Evolutionary conservation across 2,797 vertebrate genomes (phyloP).

Genomic region (Trachurus trachurus): DNA sequence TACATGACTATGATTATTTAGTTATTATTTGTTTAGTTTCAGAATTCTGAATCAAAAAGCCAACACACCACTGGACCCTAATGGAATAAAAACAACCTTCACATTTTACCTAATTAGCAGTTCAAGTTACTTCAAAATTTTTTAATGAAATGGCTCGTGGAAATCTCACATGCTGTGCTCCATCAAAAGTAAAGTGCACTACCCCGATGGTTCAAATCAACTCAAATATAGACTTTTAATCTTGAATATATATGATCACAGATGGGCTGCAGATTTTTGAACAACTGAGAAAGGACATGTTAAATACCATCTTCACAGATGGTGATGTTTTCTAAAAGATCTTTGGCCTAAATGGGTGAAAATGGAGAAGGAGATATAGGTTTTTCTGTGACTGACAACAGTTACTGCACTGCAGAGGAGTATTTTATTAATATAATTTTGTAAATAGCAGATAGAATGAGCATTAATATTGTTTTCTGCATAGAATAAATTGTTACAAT

Average conservation of each 20-base stretch:
- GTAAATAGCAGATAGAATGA: background rate
- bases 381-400: conserved; percentile 6
- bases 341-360: background rate
- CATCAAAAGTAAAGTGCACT: background rate
- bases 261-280: background rate
- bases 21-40: background rate
- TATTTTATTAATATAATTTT: background rate
- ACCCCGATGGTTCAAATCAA: background rate
- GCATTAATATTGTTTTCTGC: background rate
- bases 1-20: background rate
- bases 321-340: background rate
- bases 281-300: background rate
- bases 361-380: conserved; percentile 12
- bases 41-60: background rate
- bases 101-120: background rate
- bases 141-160: background rate
- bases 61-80: background rate
- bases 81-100: background rate
- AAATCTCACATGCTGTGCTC: background rate
- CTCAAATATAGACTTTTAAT: background rate
- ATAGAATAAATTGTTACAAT: background rate
- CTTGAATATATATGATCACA: background rate
- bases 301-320: background rate
- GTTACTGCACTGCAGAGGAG: background rate
- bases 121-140: background rate